Evolutionary conservation across 2,888 invertebrate genomes (phyloP), one percentile per base, ranked within the genome.

Genomic region (Chrysomela aeneicollis): DNA sequence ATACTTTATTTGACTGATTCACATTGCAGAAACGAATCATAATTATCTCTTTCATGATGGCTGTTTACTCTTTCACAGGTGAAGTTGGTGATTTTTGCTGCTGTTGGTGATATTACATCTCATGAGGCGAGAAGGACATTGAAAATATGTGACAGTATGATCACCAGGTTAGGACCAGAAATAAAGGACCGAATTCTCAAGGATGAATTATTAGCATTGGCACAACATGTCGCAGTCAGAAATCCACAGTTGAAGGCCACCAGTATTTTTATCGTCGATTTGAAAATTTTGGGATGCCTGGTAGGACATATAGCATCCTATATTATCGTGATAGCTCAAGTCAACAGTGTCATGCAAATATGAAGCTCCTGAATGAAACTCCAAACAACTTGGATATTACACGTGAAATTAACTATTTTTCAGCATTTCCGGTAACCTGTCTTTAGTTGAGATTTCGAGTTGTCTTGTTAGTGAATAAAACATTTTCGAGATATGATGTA

Each of bases 241-340:
- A 64, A 63, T 15, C 71, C 74, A 10, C 35, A 59, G n/a, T 73
- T 76, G 47, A 67, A 73, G 12, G 77, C 77, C 5, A 73, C 72
- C 1, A 74, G 76, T 26, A 76, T 76, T 58, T 77, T 75, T 50
- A 15, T n/a, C 2, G 3, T 42, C n/a, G 42, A 42, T 15, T 42
- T n/a, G 10, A 42, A n/a, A 15, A 15, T 75, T 63, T 54, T 75
- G 9, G 74, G 75, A 35, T 73, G 72, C 21, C 70, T 77, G 47
- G 61, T 76, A n/a, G 73, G 73, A 21, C 73, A 72, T 47, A 68
- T 77, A 0, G 75, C 76, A 18, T 76, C 77, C 0, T 76, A 76
- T 64, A 63, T 77, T 17, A 75, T 77, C 57, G 73, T 77, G 4
- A 60, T 73, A 15, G 62, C 75, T 12, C 76, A 77, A 51, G 73